Conservation (phyloP, 2,888 invertebrate species). For the Apamea anceps region DNA sequence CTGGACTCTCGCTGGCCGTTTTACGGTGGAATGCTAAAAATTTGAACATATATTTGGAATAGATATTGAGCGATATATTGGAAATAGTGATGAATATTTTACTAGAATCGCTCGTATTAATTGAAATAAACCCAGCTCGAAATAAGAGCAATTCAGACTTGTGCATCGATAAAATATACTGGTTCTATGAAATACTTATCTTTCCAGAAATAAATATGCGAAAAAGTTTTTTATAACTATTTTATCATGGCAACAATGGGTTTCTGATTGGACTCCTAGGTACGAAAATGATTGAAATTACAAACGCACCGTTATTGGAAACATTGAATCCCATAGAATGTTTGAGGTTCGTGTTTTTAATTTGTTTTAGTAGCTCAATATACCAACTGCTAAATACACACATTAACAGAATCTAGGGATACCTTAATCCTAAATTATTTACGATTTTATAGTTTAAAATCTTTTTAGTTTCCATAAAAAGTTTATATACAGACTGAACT, state of each 20-base stretch:
- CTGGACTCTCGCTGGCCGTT: constrained; percentile 64
- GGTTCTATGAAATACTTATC: constrained; percentile 3
- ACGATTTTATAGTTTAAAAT: too few species aligned
- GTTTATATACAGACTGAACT: too few species aligned
- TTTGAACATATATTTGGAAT: constrained; percentile 17
- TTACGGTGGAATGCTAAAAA: constrained; percentile 26
- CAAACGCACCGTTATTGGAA: constrained; percentile 2
- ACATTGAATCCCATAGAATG: not conserved
- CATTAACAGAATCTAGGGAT: too few species aligned
- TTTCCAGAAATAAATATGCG: not conserved
- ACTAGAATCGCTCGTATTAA: constrained; percentile 20
- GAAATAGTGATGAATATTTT: constrained; percentile 8
- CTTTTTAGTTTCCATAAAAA: too few species aligned
- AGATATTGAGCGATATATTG: constrained; percentile 25
- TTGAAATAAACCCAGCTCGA: constrained; percentile 20
- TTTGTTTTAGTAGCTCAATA: not conserved
- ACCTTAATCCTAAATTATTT: too few species aligned
- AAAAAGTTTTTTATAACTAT: not conserved
- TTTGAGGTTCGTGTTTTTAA: not conserved
- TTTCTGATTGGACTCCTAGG: not conserved
- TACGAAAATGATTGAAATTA: constrained; percentile 10
- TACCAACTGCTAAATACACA: not conserved
- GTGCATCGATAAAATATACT: constrained; percentile 24
- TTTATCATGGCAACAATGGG: constrained; percentile 7
- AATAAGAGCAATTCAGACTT: constrained; percentile 7